A percentile compares a stretch with the other conserved stretches of the same genome.
Conservation (phyloP, 2,113 vertebrate genomes). For the Gobius niger region DNA sequence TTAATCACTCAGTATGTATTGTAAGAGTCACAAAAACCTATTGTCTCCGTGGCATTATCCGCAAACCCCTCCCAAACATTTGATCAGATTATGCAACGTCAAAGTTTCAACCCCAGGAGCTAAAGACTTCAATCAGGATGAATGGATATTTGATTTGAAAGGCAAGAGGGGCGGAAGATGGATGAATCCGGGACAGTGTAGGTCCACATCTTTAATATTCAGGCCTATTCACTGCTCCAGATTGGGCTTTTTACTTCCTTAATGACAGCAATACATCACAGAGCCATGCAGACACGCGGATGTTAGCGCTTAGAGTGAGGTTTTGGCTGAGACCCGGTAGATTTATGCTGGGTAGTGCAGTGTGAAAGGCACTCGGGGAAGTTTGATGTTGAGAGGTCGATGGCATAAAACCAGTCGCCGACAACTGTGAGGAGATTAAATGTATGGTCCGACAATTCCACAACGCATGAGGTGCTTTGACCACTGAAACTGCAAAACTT, state of each 20-base stretch:
- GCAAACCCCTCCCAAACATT: constrained; percentile 4
- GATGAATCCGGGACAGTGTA: constrained; percentile 17
- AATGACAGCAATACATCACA: constrained; percentile 46
- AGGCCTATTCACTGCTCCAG: constrained; percentile 34
- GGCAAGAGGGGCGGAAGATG: constrained; percentile 12
- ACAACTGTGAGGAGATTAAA: not conserved
- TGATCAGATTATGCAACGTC: constrained; percentile 9
- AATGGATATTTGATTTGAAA: constrained; percentile 12
- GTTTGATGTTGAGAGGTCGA: constrained; percentile 48
- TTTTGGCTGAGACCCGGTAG: constrained; percentile 25
- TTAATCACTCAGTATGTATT: constrained; percentile 7
- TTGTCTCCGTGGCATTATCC: not conserved
- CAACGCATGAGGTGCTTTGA: constrained; percentile 27
- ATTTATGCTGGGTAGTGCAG: constrained; percentile 41
- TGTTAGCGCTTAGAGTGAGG: constrained; percentile 29
- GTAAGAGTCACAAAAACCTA: constrained; percentile 6
- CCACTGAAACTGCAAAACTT: constrained; percentile 25
- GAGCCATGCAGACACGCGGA: constrained; percentile 25
- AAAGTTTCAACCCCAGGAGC: constrained; percentile 8
- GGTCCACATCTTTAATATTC: constrained; percentile 35
- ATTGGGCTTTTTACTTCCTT: constrained; percentile 39
- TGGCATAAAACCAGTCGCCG: constrained; percentile 7
- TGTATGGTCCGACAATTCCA: not conserved
- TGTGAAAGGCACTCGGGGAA: constrained; percentile 53
- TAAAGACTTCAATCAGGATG: constrained; percentile 6